Evolutionary conservation across 1,140 invertebrate species (phyloP).

Genomic region (Fopius arisanus): DNA sequence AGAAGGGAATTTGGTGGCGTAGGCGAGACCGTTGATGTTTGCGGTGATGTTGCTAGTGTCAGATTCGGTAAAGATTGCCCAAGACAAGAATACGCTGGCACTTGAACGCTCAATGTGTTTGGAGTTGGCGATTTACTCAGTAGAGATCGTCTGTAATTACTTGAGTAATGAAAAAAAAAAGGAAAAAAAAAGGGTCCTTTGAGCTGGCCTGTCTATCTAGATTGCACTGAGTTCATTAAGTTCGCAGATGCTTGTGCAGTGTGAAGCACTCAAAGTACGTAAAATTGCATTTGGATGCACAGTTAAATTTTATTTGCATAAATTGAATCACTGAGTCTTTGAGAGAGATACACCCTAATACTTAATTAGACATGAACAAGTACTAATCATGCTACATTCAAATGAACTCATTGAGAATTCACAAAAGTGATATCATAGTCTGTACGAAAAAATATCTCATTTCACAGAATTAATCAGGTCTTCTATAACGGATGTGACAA

Average conservation of each 20-base stretch:
- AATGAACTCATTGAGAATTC: no score
- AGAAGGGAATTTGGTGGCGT: slow-evolving; percentile 62
- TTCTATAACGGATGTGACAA: no score
- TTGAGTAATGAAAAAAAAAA: slow-evolving; percentile 31
- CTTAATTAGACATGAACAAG: no score
- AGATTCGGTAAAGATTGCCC: slow-evolving; percentile 80
- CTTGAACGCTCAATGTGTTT: slow-evolving; percentile 79
- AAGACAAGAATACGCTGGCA: slow-evolving; percentile 69
- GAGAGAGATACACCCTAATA: not conserved
- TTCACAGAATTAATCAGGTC: no score
- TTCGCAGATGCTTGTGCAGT: not conserved
- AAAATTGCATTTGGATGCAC: not conserved
- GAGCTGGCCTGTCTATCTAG: not conserved
- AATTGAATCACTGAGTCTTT: not conserved
- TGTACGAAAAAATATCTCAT: no score
- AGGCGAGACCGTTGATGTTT: slow-evolving; percentile 61
- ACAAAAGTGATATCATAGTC: no score
- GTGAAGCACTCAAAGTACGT: not conserved
- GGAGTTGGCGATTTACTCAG: slow-evolving; percentile 67
- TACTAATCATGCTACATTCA: no score
- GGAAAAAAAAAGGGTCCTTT: not conserved
- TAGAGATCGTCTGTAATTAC: slow-evolving; percentile 52
- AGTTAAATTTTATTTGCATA: not conserved
- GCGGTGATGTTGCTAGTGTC: slow-evolving; percentile 66
- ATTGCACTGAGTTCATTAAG: not conserved